Evolutionary conservation across 2,113 vertebrate genomes (phyloP), one percentile per base, ranked within the genome.

Genomic region (Petrocephalus zakoni): DNA sequence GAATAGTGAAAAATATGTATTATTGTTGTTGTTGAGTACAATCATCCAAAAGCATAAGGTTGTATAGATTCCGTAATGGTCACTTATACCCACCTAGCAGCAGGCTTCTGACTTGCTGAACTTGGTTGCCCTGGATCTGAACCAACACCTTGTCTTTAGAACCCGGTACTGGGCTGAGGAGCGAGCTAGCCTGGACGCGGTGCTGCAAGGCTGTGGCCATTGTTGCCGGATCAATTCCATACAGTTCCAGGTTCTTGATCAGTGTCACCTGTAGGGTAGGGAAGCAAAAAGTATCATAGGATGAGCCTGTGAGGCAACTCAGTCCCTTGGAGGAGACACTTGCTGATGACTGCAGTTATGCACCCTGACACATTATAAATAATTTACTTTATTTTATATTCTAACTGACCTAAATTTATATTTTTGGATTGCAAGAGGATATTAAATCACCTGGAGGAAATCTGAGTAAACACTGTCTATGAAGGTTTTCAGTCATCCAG

Each of bases 121-220:
- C 92, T 94, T 99, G 98, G 93, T 98, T 99, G 86, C 98, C 98
- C 93, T 99, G 98, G 92, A 99, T 96, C 93, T 99, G 98, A 87
- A 99, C 97, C 92, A 96, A 94, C 49, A 97, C 93, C 92, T 95
- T 94, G 89, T 99, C 97, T 91, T 97, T 99, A 78, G 95, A 56
- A n/a, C 97, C 97, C 0, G 97, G 96, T 2, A 94, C 53, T 0
- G 95, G 92, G 2, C 93, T 93, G 89, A 99, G 91, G 2, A 96
- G 95, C 5, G 96, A 95, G 91, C 98, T 99, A 88, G 98, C 98
- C 91, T 99, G 98, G 81, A 97, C 97, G 89, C 94, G 94, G 88
- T 93, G 97, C 87, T 99, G 98, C 55, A 99, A 94, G 72, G 92
- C 86, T 34, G 93, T 93, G 88, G 97, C 97, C 89, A 99, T 95